Base-by-base conservation (phyloP, 2,888 invertebrate species). In the Teleiodes luculella region DNA sequence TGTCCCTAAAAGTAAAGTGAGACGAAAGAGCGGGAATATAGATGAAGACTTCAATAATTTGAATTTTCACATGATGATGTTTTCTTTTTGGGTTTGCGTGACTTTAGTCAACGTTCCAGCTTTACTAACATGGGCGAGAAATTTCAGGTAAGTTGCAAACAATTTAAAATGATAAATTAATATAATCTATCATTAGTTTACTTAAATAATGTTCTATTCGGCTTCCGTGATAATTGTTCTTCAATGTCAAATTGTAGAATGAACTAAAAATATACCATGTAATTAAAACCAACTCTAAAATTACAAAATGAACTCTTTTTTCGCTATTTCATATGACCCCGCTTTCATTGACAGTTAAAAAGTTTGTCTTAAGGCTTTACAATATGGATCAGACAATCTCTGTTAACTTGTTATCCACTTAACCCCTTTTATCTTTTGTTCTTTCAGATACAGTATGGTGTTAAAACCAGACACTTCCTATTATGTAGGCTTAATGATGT, bases 71-170 rank as follows among this genome's bases (percentile, higher is more conserved):
- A 91, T 95, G 68, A 92, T 94, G 56, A 74, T 95, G 66, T 93
- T 96, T 65, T 82, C 94, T 51, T 72, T 96, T 63, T 94, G 95
- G 91, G 72, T 92, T 52, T 74, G 92, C 13, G 89, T 93, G 30
- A 90, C 95, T 0, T 59, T 92, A n/a, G 81, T 95, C 36, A 95
- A 94, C 78, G 63, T 94, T 10, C 96, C 96, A 0, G 92, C 93
- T 39, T 91, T 94, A 13, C 75, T 96, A 39, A 94, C 95, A 4
- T 96, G 96, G 96, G 94, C 95, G 0, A 93, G 93, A 70, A 95
- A 94, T 85, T 95, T 93, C 66, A 92, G 92, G 95, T 95, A 89
- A 90, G 90, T 86, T 14, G 13, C 24, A 28, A 20, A 36, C 13
- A 1, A n/a, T 13, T 3, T n/a, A 3, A n/a, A n/a, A n/a, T n/a